Conservation (phyloP, 2,113 vertebrate species). For the Myotis yumanensis region DNA sequence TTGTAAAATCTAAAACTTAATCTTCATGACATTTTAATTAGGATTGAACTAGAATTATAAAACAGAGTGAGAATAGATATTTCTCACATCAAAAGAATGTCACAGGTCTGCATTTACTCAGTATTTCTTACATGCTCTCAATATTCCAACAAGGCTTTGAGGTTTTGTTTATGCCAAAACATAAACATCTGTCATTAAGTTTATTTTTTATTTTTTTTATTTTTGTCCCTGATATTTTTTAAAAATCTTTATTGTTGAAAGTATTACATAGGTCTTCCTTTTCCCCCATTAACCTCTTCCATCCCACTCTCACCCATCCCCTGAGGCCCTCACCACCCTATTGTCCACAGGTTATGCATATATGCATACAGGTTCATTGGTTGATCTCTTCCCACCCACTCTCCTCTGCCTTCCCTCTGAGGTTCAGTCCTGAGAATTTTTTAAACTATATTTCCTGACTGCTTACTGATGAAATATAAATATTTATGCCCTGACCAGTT, state of each 20-base stretch:
- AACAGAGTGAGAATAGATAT: neutral
- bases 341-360: too few relatives aligned
- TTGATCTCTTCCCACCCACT: too few relatives aligned
- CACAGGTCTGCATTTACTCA: neutral
- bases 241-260: too few relatives aligned
- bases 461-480: neutral
- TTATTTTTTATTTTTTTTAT: neutral
- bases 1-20: constrained; percentile 52
- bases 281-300: too few relatives aligned
- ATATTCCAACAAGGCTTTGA: neutral
- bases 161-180: constrained; percentile 7
- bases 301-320: too few relatives aligned
- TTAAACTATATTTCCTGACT: constrained; percentile 16
- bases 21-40: constrained; percentile 60
- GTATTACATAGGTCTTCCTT: too few relatives aligned
- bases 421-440: neutral
- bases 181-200: constrained; percentile 2
- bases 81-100: constrained; percentile 1
- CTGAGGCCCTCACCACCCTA: too few relatives aligned
- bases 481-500: neutral
- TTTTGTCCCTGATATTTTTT: neutral
- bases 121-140: constrained; percentile 19
- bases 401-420: too few relatives aligned
- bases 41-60: constrained; percentile 47
- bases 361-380: too few relatives aligned